Evolutionary conservation across 2,113 vertebrate genomes (phyloP), one percentile per base, ranked within the genome.

Genomic region (Xyliphius kryptos): DNA sequence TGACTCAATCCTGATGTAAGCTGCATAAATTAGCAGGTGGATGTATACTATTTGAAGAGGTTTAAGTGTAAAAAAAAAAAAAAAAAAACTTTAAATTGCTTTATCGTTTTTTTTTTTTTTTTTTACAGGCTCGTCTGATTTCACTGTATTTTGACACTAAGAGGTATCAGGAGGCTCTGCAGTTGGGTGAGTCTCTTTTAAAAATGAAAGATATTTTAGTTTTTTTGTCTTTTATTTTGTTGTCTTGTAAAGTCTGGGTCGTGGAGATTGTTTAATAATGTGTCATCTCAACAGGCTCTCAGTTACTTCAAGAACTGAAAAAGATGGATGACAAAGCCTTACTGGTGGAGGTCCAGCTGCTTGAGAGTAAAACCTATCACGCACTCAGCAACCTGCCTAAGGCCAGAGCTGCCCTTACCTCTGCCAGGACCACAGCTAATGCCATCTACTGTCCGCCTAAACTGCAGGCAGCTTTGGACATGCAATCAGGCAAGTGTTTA

Each of bases 321-420:
- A 99, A 98, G 87, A 98, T 99, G 96, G 96, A 99, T 13, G 96
- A 99, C 81, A 99, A 99, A 82, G 94, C 94, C n/a, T 86, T 99
- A 73, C 83, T 99, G 79, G 96, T 99, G 56, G 96, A 99, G 78
- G 96, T 99, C 68, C 96, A 99, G 80, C 88, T 99, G 69, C 83
- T 98, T 54, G 96, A 99, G 82, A 99, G 96, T 69, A 99, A 99
- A 84, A 99, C 96, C 9, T 99, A 98, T 79, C 96, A 99, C 60
- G 96, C 92, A 56, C 89, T 99, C 80, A 99, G 94, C 80, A 99
- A 99, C 66, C 85, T 99, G 79, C 96, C 96, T 75, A 98, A 98
- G 86, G 96, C 96, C 64, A 89, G 95, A 66, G 96, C 96, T 67
- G 95, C 96, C 73, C 92, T 99, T 82, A 99, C 96, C 68, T 99